Percentiles rank a stretch among this genome's conserved stretches.
Conservation (phyloP, 2,797 vertebrate species). For the Sebastes jordani region DNA sequence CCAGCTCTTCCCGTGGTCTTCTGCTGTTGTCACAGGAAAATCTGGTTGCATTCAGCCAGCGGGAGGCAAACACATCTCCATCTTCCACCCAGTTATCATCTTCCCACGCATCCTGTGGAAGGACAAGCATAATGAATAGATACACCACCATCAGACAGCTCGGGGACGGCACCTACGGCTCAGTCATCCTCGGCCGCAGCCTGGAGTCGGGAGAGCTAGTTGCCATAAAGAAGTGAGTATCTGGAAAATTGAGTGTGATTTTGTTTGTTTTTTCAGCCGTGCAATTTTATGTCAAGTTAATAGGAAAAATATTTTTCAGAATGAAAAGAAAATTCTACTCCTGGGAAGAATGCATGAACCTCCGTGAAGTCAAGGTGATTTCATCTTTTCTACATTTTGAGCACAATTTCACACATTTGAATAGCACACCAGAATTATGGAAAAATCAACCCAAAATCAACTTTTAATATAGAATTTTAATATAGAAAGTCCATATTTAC, state of each 20-base stretch:
- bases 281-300: not conserved
- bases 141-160: conserved; percentile 94
- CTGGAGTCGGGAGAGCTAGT: conserved; percentile 94
- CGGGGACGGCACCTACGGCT: conserved; percentile 96
- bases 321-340: conserved; percentile 99
- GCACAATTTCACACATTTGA: not conserved
- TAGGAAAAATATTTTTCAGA: conserved; percentile 71
- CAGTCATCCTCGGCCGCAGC: conserved; percentile 93
- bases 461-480: not conserved
- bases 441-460: conserved; percentile 2
- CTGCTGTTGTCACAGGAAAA: conserved; percentile 88
- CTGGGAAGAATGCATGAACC: conserved; percentile 98
- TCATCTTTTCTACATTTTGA: not conserved
- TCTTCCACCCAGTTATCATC: conserved; percentile 37
- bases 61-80: conserved; percentile 39
- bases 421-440: not conserved
- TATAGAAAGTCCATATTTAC: not conserved
- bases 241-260: not conserved
- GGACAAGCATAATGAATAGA: conserved; percentile 89
- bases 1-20: conserved; percentile 60
- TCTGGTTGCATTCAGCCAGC: conserved; percentile 85
- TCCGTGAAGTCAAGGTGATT: conserved; percentile 94
- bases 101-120: conserved; percentile 51
- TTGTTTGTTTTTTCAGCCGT: not conserved
- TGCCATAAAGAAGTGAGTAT: conserved; percentile 94